Evolutionary conservation across 2,113 vertebrate genomes (phyloP).

Genomic region (Carollia perspicillata): DNA sequence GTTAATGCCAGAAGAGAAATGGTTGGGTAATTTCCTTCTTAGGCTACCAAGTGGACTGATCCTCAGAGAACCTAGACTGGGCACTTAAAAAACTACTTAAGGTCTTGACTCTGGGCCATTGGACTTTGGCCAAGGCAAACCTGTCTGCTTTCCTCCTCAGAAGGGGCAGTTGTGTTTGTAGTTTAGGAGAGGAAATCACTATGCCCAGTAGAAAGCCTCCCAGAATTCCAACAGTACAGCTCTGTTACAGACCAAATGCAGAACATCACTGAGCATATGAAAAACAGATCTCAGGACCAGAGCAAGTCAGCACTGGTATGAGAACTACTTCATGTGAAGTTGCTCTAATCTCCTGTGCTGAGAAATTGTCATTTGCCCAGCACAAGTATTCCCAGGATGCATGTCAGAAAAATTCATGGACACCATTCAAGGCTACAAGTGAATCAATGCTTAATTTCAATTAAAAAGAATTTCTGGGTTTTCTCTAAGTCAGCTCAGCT

Average conservation of each 20-base stretch:
- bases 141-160: constrained; percentile 70
- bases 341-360: not conserved
- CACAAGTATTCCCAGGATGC: not conserved
- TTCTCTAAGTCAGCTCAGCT: not conserved
- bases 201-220: constrained; percentile 45
- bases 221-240: constrained; percentile 39
- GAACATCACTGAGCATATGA: constrained; percentile 50
- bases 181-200: constrained; percentile 65
- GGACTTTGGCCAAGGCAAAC: constrained; percentile 64
- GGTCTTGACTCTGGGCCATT: constrained; percentile 50
- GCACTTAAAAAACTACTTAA: constrained; percentile 48
- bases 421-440: constrained; percentile 9
- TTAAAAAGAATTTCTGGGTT: not conserved
- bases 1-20: constrained; percentile 43
- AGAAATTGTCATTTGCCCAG: not conserved
- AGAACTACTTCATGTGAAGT: not conserved
- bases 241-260: not conserved
- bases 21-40: constrained; percentile 63
- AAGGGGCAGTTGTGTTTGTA: constrained; percentile 63
- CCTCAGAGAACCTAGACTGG: constrained; percentile 52
- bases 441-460: constrained; percentile 13
- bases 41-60: constrained; percentile 31
- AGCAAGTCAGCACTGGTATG: not conserved
- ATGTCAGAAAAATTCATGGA: not conserved
- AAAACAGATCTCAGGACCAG: not conserved